Base-by-base conservation (phyloP, 2,797 vertebrate genomes). In the Eurystomus glaucurus region DNA sequence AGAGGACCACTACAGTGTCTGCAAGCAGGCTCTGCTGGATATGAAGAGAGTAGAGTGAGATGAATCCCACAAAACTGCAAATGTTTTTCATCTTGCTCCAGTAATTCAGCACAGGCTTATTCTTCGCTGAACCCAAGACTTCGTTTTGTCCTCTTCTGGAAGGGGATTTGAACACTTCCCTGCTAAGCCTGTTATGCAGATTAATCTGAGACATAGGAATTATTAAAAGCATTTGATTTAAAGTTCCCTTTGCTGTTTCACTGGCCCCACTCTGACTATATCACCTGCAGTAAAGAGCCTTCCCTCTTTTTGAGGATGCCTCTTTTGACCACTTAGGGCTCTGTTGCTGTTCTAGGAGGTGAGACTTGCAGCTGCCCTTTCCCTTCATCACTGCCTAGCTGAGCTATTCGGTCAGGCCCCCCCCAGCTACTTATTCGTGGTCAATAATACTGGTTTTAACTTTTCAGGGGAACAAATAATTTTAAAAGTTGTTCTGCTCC, bases 61-160 rank as follows among this genome's bases (percentile, higher is more conserved):
- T 78, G 80, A 88, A 79, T 92, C 62, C 77, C 88, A 94, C 83
- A 95, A 58, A 96, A 75, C 54, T 89, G 72, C 62, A 70, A 87
- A 76, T 94, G 69, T 28, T 93, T 96, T 82, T 95, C 48, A 85
- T 89, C 84, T 80, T 64, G 68, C 68, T 91, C 81, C 89, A 95
- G 41, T 91, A 93, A 90, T 95, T 97, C 78, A 90, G 81, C 31
- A 64, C 84, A 93, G 71, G 79, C 55, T 83, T 93, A 55, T 65
- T 78, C 75, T 74, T 57, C 92, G 75, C 71, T 62, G 81, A 93
- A 89, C 39, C 13, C 70, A 85, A 89, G 64, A 66, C 62, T 93
- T 92, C 61, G 50, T 76, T 90, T 88, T 84, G 62, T 82, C 58
- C n/a, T 85, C 84, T 89, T 82, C 93, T 89, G 71, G 78, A 91